Evolutionary conservation across 1,140 invertebrate species (phyloP).

Genomic region (Tetramorium alpestre): DNA sequence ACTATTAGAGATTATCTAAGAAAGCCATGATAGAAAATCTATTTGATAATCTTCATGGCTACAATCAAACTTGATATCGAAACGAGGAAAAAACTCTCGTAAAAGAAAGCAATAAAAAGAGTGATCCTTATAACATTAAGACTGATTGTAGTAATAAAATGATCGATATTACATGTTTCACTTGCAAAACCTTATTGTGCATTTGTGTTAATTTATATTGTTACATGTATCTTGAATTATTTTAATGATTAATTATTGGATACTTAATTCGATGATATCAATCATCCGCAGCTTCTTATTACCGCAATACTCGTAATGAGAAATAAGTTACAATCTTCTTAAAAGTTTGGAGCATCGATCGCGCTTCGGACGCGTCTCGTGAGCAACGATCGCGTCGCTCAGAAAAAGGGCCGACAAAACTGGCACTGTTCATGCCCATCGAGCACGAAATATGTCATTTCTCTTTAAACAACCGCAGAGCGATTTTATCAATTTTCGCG

Average conservation of each 20-base stretch:
- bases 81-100: slow-evolving; percentile 21
- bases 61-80: slow-evolving; percentile 53
- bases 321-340: slow-evolving; percentile 36
- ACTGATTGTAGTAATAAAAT: slow-evolving; percentile 12
- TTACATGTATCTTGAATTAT: background rate
- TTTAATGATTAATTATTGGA: slow-evolving; percentile 2
- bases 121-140: background rate
- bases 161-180: slow-evolving; percentile 14
- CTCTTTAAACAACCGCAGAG: background rate
- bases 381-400: background rate
- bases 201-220: slow-evolving; percentile 32
- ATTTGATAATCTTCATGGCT: slow-evolving; percentile 59
- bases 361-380: slow-evolving; percentile 15
- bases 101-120: slow-evolving; percentile 55
- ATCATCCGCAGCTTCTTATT: background rate
- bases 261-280: slow-evolving; percentile 8
- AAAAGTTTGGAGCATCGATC: slow-evolving; percentile 30
- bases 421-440: slow-evolving; percentile 4
- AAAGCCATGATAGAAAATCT: slow-evolving; percentile 2
- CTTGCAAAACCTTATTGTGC: background rate
- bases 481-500: slow-evolving; percentile 10
- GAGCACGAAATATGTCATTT: background rate
- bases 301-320: slow-evolving; percentile 5
- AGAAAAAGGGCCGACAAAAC: background rate
- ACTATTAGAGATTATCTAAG: background rate